A percentile compares a stretch with the other conserved stretches of the same genome.
These are phyloP conservation scores for Eurypyga helias DNA, from an alignment of 2,113 vertebrate species.

Conservation along the genomic window DNA sequence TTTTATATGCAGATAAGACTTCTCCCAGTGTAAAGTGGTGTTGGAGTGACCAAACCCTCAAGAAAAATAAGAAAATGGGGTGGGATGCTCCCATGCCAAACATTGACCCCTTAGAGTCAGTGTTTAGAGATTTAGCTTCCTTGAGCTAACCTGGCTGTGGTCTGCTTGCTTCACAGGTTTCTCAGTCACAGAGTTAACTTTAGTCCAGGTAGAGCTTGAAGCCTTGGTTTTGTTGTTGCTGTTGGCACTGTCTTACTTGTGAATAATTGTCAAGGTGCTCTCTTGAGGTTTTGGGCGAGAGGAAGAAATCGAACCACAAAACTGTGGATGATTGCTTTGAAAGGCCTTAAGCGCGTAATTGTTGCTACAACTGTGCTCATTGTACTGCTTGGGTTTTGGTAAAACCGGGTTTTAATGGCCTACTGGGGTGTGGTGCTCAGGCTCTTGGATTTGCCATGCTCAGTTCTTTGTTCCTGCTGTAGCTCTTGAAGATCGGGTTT, in stretches of 20 bases:
- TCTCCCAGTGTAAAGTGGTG: not conserved
- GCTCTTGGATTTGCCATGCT: not conserved
- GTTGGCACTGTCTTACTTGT: not conserved
- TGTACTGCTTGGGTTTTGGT: not conserved
- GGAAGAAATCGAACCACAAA: not conserved
- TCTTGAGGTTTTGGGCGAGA: not conserved
- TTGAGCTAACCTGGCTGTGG: not conserved
- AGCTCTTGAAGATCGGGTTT: not conserved
- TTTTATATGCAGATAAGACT: not conserved
- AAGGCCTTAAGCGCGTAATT: not conserved
- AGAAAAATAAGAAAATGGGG: not conserved
- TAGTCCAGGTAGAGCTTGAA: not conserved
- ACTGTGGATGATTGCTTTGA: not conserved
- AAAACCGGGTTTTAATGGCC: not conserved
- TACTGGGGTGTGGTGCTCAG: not conserved
- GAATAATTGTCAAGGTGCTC: not conserved
- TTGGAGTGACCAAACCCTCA: not conserved
- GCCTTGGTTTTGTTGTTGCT: not conserved
- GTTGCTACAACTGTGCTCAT: not conserved
- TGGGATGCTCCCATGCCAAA: not conserved
- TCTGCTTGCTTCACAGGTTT: not conserved
- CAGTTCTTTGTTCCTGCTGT: constrained; percentile 2
- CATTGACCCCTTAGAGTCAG: not conserved
- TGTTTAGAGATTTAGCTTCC: not conserved
- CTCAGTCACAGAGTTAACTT: not conserved